Base-by-base conservation (phyloP, 2,888 invertebrate genomes). In the Polydrusus tereticollis region DNA sequence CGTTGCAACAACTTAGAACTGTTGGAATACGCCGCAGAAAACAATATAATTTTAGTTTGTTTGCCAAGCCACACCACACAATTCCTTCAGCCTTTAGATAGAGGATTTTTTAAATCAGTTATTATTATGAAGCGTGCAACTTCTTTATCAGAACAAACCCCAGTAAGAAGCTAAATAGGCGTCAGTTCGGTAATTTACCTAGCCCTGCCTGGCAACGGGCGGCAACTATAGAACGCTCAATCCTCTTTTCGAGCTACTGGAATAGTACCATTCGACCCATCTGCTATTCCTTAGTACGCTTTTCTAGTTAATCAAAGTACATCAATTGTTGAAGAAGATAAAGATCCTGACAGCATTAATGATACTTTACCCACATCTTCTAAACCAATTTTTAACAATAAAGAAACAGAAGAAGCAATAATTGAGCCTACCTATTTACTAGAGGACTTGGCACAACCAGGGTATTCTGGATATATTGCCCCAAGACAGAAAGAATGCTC, bases 1-100 rank as follows among this genome's bases (percentile, higher is more conserved):
- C 76, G 76, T 60, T 76, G 74, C 63, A 74, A 57, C 63, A 60
- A 38, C 60, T 67, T 74, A 7, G 76, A 78, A 67, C 75, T 74
- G 70, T 50, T 77, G 55, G 69, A 77, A 57, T 69, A 33, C 74
- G 66, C 73, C 67, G 52, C 64, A 64, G 47, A 45, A 45, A 68
- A 72, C 43, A 18, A 72, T 57, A 41, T 72, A 12, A 68, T 68
- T 68, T 58, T 58, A 58, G 33, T 58, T 58, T 58, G 58, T 6
- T 20, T 60, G 41, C 77, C 77, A 18, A 74, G 76, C 62, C 75
- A 77, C 58, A 75, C 68, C 14, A 71, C 74, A 12, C 76, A 76
- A 18, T 77, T 43, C 52, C 14, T 78, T n/a, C 77, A 75, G 62
- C 74, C 76, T 20, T 57, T 77, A n/a, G 74, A 77, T 47, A 57